These are phyloP conservation scores for Trachemys scripta DNA, from an alignment of 2,113 vertebrate genomes.

Conservation along the genomic window DNA sequence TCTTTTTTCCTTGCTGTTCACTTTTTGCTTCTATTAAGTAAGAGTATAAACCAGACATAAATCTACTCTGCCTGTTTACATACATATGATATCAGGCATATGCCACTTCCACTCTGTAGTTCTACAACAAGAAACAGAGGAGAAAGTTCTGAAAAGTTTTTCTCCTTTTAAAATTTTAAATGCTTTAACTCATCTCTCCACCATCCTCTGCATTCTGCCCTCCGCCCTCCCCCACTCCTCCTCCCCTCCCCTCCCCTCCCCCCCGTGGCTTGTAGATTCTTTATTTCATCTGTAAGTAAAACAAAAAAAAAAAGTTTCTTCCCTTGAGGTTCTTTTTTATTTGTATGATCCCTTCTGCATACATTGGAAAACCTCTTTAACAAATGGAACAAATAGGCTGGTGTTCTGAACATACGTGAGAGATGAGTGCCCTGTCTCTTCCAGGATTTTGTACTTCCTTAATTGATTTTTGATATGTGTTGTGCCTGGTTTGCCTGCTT, in stretches of 20 bases:
- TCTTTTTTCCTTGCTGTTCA: neutral
- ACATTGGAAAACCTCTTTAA: slow-evolving; percentile 24
- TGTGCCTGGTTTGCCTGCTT: neutral
- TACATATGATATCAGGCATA: neutral
- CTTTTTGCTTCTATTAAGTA: neutral
- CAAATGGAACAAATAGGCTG: slow-evolving; percentile 6
- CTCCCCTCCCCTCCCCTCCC: neutral
- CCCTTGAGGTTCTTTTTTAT: neutral
- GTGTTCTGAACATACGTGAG: slow-evolving; percentile 3
- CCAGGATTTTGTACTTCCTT: neutral
- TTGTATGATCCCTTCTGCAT: neutral
- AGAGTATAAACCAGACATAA: neutral
- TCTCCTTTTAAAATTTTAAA: neutral
- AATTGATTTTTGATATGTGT: slow-evolving; percentile 42
- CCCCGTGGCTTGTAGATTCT: neutral
- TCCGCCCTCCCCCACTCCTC: no score
- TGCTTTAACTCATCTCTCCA: neutral
- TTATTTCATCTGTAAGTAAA: neutral
- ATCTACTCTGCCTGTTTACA: neutral
- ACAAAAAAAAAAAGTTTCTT: neutral
- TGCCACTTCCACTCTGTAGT: neutral
- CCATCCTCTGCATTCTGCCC: neutral
- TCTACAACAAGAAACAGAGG: neutral
- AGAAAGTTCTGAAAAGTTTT: neutral
- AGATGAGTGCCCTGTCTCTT: neutral